Percentiles rank a stretch among this genome's conserved stretches.
These are phyloP conservation scores for Gastrophryne carolinensis DNA, from an alignment of 2,797 vertebrate species.

Conservation along the genomic window DNA sequence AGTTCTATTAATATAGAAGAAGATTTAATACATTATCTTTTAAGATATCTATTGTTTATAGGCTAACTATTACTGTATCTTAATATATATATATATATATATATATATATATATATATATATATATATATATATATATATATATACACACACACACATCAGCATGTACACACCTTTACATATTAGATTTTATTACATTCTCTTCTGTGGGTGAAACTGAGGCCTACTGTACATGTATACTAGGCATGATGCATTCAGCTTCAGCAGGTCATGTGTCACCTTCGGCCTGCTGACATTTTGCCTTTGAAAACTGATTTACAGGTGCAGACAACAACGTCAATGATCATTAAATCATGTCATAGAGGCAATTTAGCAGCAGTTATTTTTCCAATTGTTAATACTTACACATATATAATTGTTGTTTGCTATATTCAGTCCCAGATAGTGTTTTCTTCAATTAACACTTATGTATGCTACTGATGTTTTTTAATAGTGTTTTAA, in stretches of 20 bases:
- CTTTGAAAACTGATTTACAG: background rate
- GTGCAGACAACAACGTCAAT: background rate
- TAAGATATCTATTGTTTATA: too few relatives aligned
- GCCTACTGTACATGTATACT: background rate
- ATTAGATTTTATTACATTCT: background rate
- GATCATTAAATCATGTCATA: background rate
- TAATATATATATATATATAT: background rate
- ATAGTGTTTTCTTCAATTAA: too few relatives aligned
- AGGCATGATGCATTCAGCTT: background rate
- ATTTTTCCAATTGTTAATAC: too few relatives aligned
- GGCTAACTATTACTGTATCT: too few relatives aligned
- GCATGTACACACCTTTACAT: background rate
- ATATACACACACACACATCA: background rate
- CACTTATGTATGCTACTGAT: too few relatives aligned
- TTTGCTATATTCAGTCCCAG: too few relatives aligned
- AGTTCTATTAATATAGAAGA: too few relatives aligned
- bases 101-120: background rate
- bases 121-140: background rate
- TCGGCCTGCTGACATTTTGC: background rate
- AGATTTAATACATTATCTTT: too few relatives aligned
- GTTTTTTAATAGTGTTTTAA: too few relatives aligned
- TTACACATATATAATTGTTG: too few relatives aligned
- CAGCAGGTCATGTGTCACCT: background rate
- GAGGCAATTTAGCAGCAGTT: too few relatives aligned
- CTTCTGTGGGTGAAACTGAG: background rate